Conservation (phyloP, 2,113 vertebrate genomes). For the Hemicordylus capensis region DNA sequence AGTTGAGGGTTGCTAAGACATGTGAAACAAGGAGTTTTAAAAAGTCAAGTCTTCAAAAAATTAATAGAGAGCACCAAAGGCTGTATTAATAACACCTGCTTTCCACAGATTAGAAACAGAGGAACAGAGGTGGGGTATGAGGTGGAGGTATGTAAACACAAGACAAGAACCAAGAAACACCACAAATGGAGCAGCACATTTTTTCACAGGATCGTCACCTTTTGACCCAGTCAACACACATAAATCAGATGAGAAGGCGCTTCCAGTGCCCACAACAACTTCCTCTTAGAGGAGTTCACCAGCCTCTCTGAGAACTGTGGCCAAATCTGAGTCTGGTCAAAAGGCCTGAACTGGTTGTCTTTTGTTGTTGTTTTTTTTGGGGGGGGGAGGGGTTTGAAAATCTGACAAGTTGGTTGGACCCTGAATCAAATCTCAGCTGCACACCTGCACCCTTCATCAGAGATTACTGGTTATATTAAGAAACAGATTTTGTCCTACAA, state of each 20-base stretch:
- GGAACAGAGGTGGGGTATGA: too few relatives aligned
- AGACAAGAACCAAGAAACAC: not conserved
- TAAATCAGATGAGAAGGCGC: not conserved
- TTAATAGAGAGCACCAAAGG: not conserved
- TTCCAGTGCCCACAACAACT: too few relatives aligned
- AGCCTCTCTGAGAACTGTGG: not conserved
- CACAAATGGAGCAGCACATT: not conserved
- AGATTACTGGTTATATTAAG: not conserved
- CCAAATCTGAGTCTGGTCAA: too few relatives aligned
- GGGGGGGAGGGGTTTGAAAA: too few relatives aligned
- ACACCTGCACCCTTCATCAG: not conserved
- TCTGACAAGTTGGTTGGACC: too few relatives aligned
- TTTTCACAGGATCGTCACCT: not conserved
- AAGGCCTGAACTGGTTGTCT: too few relatives aligned
- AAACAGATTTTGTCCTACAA: not conserved
- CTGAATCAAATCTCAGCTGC: not conserved
- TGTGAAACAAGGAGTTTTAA: not conserved
- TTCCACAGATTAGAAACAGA: too few relatives aligned
- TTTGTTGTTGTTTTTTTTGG: too few relatives aligned
- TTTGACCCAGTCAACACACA: not conserved
- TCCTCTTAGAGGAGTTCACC: not conserved
- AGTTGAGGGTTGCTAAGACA: not conserved
- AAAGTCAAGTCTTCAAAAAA: not conserved
- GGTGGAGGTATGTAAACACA: too few relatives aligned
- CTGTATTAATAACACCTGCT: not conserved